Conservation (phyloP, 1,140 invertebrate species). For the Pseudachorutes palmiensis region DNA sequence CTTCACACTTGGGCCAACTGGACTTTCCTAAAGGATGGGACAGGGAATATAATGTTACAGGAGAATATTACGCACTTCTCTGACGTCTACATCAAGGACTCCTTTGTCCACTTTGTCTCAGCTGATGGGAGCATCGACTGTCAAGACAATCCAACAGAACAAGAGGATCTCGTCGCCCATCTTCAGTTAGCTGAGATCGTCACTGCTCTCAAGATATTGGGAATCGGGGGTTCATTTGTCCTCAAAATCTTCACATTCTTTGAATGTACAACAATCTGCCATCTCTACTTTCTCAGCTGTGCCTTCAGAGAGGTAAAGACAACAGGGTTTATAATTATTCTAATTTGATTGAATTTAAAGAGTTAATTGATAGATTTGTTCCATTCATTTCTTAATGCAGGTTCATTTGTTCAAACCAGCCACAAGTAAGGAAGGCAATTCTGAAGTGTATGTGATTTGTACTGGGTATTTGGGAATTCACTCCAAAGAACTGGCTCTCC, state of each 20-base stretch:
- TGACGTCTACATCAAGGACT: conserved; percentile 41
- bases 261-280: conserved; percentile 65
- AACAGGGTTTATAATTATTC: conserved; percentile 7
- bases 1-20: conserved; percentile 65
- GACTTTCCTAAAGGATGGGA: conserved; percentile 75
- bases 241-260: conserved; percentile 89
- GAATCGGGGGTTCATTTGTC: conserved; percentile 64
- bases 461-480: conserved; percentile 55
- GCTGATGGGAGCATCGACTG: conserved; percentile 92
- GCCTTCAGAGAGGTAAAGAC: conserved; percentile 56
- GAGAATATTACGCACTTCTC: conserved; percentile 56
- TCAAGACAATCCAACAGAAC: conserved; percentile 67
- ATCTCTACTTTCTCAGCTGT: conserved; percentile 71
- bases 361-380: background rate
- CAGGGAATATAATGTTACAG: conserved; percentile 66
- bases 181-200: conserved; percentile 76
- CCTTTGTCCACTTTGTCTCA: conserved; percentile 58
- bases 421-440: conserved; percentile 87
- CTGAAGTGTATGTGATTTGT: conserved; percentile 82
- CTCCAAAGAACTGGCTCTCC: background rate
- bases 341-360: background rate
- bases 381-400: background rate
- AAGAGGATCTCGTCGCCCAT: conserved; percentile 66
- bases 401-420: conserved; percentile 69
- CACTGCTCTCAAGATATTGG: conserved; percentile 62